Conservation (phyloP, 2,113 vertebrate species). For the Glaucidium brasilianum region DNA sequence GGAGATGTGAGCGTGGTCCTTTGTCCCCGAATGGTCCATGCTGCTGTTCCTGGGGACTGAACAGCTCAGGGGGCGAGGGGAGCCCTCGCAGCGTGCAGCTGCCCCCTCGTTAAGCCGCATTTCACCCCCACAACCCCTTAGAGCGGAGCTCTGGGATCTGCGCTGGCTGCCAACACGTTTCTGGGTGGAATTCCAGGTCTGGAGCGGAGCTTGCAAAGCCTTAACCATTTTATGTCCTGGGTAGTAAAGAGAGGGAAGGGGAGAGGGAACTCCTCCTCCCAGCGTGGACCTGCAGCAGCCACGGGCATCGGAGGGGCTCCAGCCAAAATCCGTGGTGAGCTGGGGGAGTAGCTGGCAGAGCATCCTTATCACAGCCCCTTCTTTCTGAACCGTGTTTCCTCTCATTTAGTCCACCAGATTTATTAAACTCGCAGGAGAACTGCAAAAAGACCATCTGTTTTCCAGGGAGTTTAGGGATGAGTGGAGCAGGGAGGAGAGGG, state of each 20-base stretch:
- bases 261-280: not conserved
- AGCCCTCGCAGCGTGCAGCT: not conserved
- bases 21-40: not conserved
- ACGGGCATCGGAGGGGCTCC: not conserved
- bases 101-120: not conserved
- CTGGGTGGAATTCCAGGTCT: slow-evolving; percentile 17
- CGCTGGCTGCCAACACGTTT: not conserved
- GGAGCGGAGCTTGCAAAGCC: not conserved
- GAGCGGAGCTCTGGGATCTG: not conserved
- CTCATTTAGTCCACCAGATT: not conserved
- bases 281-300: not conserved
- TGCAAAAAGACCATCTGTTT: slow-evolving; percentile 32
- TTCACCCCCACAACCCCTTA: not conserved
- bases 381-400: not conserved
- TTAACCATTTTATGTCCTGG: not conserved
- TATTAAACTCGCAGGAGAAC: not conserved
- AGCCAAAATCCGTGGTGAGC: fast-evolving
- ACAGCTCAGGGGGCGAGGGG: not conserved
- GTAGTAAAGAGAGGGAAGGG: not conserved
- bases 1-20: not conserved
- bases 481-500: not conserved
- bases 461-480: not conserved
- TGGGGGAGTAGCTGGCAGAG: not conserved
- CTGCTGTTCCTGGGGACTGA: not conserved
- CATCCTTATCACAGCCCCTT: not conserved